phyloP scores from a whole-genome alignment of 2,113 vertebrate genomes.

The Phalacrocorax brasilianus region DNA sequence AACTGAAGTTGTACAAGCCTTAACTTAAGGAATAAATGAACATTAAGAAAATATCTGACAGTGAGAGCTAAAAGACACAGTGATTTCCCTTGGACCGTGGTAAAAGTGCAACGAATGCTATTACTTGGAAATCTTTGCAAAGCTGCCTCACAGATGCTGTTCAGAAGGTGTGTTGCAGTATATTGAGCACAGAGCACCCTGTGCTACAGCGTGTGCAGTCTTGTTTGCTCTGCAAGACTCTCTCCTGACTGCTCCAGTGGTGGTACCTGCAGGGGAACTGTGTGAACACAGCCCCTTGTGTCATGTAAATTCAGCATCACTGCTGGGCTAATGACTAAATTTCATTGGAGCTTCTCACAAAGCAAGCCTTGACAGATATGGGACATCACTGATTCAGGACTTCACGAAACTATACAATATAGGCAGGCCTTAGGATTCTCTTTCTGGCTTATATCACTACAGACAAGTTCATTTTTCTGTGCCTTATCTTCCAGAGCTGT shows the following conservation, averaged over 20 bases:
- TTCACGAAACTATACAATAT: background rate
- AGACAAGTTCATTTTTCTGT: background rate
- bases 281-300: background rate
- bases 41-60: background rate
- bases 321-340: background rate
- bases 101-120: background rate
- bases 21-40: background rate
- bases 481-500: background rate
- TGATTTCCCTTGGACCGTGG: background rate
- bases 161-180: background rate
- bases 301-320: background rate
- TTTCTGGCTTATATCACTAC: background rate
- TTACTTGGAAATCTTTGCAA: background rate
- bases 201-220: rapidly evolving
- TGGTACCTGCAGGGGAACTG: background rate
- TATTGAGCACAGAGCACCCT: background rate
- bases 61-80: background rate
- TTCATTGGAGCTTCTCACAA: background rate
- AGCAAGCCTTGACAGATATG: background rate
- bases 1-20: background rate
- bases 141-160: background rate
- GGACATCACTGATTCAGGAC: background rate
- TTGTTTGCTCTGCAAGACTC: background rate
- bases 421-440: background rate
- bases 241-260: background rate